Percentiles rank a stretch among this genome's conserved stretches.
phyloP scores from a whole-genome alignment of 2,113 vertebrate genomes.

The Crotalus horridus region DNA sequence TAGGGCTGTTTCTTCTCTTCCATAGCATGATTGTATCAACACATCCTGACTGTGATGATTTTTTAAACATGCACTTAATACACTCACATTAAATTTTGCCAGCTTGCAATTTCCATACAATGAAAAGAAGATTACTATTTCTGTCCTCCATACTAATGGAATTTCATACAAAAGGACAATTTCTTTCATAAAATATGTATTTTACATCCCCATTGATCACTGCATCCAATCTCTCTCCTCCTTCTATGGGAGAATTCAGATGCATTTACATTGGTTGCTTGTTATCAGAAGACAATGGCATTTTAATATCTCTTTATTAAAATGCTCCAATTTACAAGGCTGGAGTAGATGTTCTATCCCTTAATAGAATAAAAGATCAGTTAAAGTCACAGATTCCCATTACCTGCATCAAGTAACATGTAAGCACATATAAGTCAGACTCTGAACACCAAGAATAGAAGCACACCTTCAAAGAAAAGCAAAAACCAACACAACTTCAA shows the following conservation, averaged over 20 bases:
- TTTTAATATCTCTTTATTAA: too few species aligned
- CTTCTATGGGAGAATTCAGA: constrained; percentile 4
- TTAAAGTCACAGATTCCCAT: not conserved
- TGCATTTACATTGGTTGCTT: not conserved
- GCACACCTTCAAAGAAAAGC: not conserved
- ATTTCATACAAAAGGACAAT: constrained; percentile 1
- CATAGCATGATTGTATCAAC: constrained; percentile 40
- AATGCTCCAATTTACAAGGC: not conserved
- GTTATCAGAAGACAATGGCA: constrained; percentile 14
- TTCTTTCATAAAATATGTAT: constrained; percentile 17
- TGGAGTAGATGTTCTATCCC: not conserved
- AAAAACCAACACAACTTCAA: not conserved
- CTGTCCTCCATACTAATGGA: not conserved
- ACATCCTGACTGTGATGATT: constrained; percentile 18
- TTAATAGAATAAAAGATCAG: not conserved
- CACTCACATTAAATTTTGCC: constrained; percentile 30
- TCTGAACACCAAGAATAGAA: not conserved
- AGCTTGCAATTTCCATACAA: constrained; percentile 9
- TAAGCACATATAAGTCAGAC: not conserved
- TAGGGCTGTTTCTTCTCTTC: constrained; percentile 38
- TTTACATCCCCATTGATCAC: not conserved
- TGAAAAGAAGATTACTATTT: constrained; percentile 14
- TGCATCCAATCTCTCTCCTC: not conserved
- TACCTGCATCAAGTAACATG: not conserved
- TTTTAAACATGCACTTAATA: constrained; percentile 42